Evolutionary conservation across 2,888 invertebrate genomes (phyloP).

Genomic region (Pterostichus madidus): DNA sequence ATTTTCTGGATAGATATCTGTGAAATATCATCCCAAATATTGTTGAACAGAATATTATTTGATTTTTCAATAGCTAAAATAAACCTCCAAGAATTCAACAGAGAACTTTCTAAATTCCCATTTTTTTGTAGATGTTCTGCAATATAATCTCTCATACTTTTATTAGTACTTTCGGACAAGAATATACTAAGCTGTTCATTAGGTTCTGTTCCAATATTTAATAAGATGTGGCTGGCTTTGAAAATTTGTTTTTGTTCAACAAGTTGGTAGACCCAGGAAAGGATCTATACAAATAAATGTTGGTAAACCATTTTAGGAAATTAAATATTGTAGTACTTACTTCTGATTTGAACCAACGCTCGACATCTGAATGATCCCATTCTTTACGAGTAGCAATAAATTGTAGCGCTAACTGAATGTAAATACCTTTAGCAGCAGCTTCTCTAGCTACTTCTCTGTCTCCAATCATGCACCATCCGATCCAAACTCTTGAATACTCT

Average conservation of each 20-base stretch:
- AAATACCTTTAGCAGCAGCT: slow-evolving; percentile 84
- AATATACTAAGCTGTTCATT: slow-evolving; percentile 80
- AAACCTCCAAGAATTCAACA: slow-evolving; percentile 76
- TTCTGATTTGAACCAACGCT: slow-evolving; percentile 80
- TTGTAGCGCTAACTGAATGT: slow-evolving; percentile 80
- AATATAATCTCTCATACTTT: slow-evolving; percentile 83
- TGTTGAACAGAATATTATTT: slow-evolving; percentile 40
- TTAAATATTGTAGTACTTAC: slow-evolving; percentile 74
- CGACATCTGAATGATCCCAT: slow-evolving; percentile 79
- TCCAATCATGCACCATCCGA: slow-evolving; percentile 82
- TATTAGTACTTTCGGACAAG: slow-evolving; percentile 81
- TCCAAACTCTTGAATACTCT: slow-evolving; percentile 79
- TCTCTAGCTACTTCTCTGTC: slow-evolving; percentile 84
- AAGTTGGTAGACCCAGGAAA: slow-evolving; percentile 82
- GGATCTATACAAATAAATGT: slow-evolving; percentile 77
- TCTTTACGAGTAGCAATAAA: slow-evolving; percentile 81
- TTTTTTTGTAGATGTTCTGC: slow-evolving; percentile 82
- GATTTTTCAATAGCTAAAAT: slow-evolving; percentile 73
- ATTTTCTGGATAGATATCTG: slow-evolving; percentile 78
- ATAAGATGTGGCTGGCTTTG: slow-evolving; percentile 82
- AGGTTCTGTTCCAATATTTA: slow-evolving; percentile 82
- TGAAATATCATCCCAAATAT: slow-evolving; percentile 76
- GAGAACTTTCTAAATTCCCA: slow-evolving; percentile 73
- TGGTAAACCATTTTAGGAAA: slow-evolving; percentile 70
- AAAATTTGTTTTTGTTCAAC: slow-evolving; percentile 82